A percentile compares a stretch with the other conserved stretches of the same genome.
Conservation (phyloP, 1,140 invertebrate species). For the Diorhabda carinulata region DNA sequence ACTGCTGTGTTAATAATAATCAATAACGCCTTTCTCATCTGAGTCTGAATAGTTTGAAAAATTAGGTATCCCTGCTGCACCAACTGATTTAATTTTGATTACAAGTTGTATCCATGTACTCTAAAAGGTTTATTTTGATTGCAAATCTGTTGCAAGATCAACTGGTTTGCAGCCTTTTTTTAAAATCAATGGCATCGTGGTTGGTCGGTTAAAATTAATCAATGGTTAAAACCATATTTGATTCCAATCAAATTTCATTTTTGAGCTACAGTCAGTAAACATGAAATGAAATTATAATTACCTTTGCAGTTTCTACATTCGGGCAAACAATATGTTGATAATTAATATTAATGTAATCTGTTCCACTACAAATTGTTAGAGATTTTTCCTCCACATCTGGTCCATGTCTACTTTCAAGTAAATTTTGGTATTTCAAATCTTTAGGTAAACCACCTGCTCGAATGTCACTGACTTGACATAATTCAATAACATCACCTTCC, state of each 20-base stretch:
- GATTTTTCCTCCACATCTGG: slow-evolving; percentile 87
- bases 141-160: too few relatives aligned
- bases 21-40: too few relatives aligned
- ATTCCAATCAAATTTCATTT: background rate
- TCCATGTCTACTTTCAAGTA: slow-evolving; percentile 74
- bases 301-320: slow-evolving; percentile 87
- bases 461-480: slow-evolving; percentile 96
- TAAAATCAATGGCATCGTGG: too few relatives aligned
- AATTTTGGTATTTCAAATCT: slow-evolving; percentile 81
- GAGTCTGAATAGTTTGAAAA: too few relatives aligned
- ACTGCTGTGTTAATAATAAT: too few relatives aligned
- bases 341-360: slow-evolving; percentile 98
- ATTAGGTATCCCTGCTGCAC: too few relatives aligned
- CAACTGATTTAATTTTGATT: too few relatives aligned
- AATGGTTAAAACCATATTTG: too few relatives aligned
- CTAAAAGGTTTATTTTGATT: too few relatives aligned
- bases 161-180: too few relatives aligned
- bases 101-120: too few relatives aligned
- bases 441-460: slow-evolving; percentile 83
- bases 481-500: slow-evolving; percentile 94
- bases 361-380: slow-evolving; percentile 97
- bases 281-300: slow-evolving; percentile 45
- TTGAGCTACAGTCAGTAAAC: background rate
- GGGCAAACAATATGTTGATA: slow-evolving; percentile 96
- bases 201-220: too few relatives aligned